Evolutionary conservation across 2,888 invertebrate genomes (phyloP), one percentile per base, ranked within the genome.

Genomic region (Parapristionchus giblindavisi): DNA sequence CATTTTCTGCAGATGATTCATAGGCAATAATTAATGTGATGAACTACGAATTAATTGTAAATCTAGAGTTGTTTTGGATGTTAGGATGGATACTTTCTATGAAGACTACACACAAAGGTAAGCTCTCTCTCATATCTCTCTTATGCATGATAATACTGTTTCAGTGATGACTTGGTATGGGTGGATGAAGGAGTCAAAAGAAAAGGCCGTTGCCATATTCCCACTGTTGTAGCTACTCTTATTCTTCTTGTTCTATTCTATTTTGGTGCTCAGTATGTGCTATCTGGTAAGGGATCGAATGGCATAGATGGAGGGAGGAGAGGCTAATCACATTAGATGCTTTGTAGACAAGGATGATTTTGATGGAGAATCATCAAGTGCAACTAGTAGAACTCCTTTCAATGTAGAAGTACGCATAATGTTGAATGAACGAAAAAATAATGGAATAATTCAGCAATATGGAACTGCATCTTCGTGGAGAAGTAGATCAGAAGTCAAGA

Each of bases 301-400:
- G n/a, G n/a, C n/a, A n/a, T n/a, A n/a, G n/a, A n/a, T n/a, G n/a
- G n/a, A n/a, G n/a, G n/a, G n/a, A n/a, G n/a, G n/a, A n/a, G n/a
- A n/a, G 43, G 29, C 61, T 65, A 65, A 65, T 29, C 29, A 29
- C 43, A 17, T 54, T 6, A 17, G 56, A n/a, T n/a, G n/a, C 36
- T 34, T 40, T 51, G 51, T 17, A 68, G 68, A 68, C 27, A 52
- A 51, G 8, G 68, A 68, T 34, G 68, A 68, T 68, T 68, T 68
- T 24, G 52, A 52, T n/a, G 68, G 68, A 68, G 51, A 65, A 65
- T 27, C 63, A 36, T n/a, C n/a, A 40, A 43, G 11, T 43, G 43
- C 63, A 40, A 24, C 1, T 43, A 27, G 24, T 65, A 27, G 17
- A 14, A 27, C 29, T 29, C n/a, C 21, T 43, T 14, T 65, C 43